Conservation (phyloP, 2,113 vertebrate species). For the Rafetus swinhoei region DNA sequence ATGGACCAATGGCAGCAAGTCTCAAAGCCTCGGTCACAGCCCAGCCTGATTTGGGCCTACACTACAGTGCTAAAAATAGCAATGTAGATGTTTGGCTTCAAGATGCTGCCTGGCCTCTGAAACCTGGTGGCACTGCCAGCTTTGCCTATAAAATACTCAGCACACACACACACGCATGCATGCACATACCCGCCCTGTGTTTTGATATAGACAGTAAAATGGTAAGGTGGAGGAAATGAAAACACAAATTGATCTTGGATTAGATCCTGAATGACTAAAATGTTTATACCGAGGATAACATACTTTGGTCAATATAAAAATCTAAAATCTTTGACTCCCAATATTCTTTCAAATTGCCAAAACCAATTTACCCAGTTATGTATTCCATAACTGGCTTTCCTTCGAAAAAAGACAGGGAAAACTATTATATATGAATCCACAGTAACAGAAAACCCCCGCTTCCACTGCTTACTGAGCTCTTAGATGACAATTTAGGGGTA, state of each 20-base stretch:
- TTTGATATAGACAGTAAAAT: background rate
- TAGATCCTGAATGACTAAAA: conserved; percentile 31
- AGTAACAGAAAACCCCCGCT: background rate
- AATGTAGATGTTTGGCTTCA: no score
- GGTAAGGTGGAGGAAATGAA: background rate
- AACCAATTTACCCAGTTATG: conserved; percentile 34
- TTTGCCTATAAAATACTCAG: background rate
- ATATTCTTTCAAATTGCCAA: conserved; percentile 12
- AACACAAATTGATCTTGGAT: background rate
- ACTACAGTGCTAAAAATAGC: background rate
- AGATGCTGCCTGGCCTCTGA: background rate
- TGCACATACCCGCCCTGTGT: accelerated
- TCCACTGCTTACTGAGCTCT: no score
- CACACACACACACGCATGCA: background rate
- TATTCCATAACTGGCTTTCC: background rate
- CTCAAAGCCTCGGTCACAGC: background rate
- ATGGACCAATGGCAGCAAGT: background rate
- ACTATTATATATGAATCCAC: background rate
- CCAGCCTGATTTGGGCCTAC: background rate
- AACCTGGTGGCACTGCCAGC: background rate
- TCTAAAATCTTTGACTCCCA: conserved; percentile 33
- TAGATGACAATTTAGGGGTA: no score
- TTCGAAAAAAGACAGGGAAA: background rate
- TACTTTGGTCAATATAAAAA: conserved; percentile 1
- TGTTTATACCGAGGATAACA: conserved; percentile 44